Conservation (phyloP, 1,140 invertebrate species). For the Kradibia gibbosae region DNA sequence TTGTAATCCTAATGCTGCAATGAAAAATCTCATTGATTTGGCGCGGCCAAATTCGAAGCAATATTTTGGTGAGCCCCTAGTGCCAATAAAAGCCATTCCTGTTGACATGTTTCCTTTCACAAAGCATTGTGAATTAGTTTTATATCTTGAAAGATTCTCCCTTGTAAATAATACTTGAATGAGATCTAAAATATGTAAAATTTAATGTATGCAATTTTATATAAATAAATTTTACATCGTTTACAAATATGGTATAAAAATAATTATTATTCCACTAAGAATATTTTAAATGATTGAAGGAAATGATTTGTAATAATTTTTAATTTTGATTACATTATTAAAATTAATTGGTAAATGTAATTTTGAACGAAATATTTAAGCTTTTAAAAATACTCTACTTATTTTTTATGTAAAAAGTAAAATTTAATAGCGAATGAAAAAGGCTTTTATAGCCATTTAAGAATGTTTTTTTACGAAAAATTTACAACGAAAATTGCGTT, state of each 20-base stretch:
- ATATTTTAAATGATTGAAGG: neutral
- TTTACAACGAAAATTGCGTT: too few species aligned
- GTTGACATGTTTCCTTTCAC: constrained; percentile 97
- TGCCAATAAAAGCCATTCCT: constrained; percentile 84
- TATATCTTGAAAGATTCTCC: constrained; percentile 83
- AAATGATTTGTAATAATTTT: too few species aligned
- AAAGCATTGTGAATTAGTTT: constrained; percentile 88
- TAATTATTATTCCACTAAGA: neutral
- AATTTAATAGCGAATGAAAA: too few species aligned
- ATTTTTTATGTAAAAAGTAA: too few species aligned
- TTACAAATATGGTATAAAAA: neutral
- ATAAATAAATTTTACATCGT: constrained; percentile 15
- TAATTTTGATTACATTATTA: too few species aligned
- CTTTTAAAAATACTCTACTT: too few species aligned
- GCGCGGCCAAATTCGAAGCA: constrained; percentile 85
- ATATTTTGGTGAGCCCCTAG: constrained; percentile 85
- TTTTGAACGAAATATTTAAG: too few species aligned
- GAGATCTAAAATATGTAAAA: constrained; percentile 32
- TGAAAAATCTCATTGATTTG: constrained; percentile 93
- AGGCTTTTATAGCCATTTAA: too few species aligned
- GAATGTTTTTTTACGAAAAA: too few species aligned
- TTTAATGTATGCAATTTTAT: neutral
- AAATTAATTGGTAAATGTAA: too few species aligned
- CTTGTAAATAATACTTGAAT: constrained; percentile 34
- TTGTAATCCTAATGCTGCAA: constrained; percentile 89